These are phyloP conservation scores for Pachypanchax playfairii DNA, from an alignment of 2,113 vertebrate genomes.

Conservation along the genomic window DNA sequence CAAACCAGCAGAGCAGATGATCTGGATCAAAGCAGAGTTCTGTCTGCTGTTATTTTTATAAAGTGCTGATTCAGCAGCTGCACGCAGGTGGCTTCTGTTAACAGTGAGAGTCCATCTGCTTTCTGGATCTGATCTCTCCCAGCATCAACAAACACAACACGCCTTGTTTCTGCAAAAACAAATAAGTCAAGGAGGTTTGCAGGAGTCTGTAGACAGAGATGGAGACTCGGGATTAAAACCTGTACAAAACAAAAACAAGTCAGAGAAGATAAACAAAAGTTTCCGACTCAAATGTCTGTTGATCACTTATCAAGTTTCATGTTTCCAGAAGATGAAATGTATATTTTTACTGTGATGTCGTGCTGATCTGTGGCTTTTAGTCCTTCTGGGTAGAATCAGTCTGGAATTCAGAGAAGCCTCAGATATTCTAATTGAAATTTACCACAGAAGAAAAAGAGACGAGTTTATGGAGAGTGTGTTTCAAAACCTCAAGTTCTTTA, in stretches of 20 bases:
- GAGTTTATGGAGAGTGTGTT: neutral
- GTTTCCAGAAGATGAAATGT: neutral
- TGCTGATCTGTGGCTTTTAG: neutral
- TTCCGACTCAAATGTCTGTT: neutral
- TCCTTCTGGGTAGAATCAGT: neutral
- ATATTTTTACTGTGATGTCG: neutral
- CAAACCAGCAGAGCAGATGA: neutral
- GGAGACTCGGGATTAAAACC: neutral
- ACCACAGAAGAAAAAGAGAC: neutral
- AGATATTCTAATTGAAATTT: neutral
- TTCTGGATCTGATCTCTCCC: constrained; percentile 13
- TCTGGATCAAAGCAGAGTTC: constrained; percentile 18
- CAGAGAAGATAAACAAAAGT: neutral
- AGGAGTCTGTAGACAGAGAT: neutral
- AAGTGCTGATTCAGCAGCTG: constrained; percentile 16
- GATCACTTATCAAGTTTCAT: no score
- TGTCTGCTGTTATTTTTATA: constrained; percentile 6
- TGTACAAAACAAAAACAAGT: neutral
- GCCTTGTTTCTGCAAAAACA: neutral
- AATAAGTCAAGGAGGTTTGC: neutral
- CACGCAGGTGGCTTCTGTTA: constrained; percentile 21
- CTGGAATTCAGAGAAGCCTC: neutral
- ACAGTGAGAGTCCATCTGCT: constrained; percentile 21
- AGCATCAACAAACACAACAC: constrained; percentile 13
- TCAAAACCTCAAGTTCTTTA: neutral